Evolutionary conservation across 2,797 vertebrate species (phyloP).

Genomic region (Enteromius radiatus): DNA sequence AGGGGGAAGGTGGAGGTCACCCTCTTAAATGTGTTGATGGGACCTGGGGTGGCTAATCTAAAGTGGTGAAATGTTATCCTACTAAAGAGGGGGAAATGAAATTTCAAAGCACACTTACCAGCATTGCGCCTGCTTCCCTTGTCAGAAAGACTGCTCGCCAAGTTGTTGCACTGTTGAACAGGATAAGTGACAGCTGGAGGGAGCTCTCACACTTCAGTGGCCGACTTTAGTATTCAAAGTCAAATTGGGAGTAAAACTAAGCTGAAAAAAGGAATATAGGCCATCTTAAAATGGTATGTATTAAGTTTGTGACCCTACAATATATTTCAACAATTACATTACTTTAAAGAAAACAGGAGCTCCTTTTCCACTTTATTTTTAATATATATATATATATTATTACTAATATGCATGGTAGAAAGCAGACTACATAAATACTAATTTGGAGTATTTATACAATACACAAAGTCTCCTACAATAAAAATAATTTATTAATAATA

Average conservation of each 20-base stretch:
- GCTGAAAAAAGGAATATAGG: not conserved
- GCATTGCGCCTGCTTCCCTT: conserved; percentile 25
- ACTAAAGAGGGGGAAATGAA: conserved; percentile 60
- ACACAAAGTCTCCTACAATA: conserved; percentile 33
- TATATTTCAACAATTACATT: conserved; percentile 3
- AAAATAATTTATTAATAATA: not conserved
- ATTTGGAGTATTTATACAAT: conserved; percentile 31
- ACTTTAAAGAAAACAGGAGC: conserved; percentile 1
- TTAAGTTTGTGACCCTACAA: not conserved
- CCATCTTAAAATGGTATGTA: not conserved
- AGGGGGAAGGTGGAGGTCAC: conserved; percentile 49
- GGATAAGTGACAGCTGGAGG: conserved; percentile 45
- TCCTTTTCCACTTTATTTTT: conserved; percentile 42
- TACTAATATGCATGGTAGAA: conserved; percentile 3
- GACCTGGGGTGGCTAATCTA: conserved; percentile 69
- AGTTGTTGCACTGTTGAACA: conserved; percentile 41
- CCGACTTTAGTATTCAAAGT: not conserved
- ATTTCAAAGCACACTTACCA: conserved; percentile 53
- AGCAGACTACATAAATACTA: conserved; percentile 39
- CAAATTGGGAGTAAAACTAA: not conserved
- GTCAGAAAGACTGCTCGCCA: conserved; percentile 32
- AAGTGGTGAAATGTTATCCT: conserved; percentile 75
- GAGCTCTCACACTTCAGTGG: conserved; percentile 24
- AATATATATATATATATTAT: not conserved
- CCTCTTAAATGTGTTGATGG: conserved; percentile 69